Conservation (phyloP, 2,888 invertebrate genomes). For the Drosophila subsilvestris region DNA sequence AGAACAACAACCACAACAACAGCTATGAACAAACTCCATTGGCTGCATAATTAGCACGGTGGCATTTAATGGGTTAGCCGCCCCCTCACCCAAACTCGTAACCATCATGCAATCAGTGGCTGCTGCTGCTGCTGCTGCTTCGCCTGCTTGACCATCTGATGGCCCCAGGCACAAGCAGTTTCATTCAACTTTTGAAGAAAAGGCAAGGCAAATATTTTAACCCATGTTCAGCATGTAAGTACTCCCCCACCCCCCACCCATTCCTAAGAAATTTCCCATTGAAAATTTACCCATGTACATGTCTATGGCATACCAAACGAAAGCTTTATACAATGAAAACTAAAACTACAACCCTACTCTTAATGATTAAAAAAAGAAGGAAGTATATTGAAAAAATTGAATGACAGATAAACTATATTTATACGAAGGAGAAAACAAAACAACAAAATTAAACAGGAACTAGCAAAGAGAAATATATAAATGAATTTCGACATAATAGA, state of each 20-base stretch:
- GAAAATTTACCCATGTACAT: constrained; percentile 25
- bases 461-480: constrained; percentile 4
- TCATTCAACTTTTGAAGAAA: too few species aligned
- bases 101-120: background rate
- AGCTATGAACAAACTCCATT: background rate
- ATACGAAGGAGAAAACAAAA: constrained; percentile 35
- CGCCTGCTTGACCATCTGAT: too few species aligned
- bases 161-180: background rate
- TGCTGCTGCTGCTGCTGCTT: too few species aligned
- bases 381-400: constrained; percentile 16
- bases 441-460: constrained; percentile 1
- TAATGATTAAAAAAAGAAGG: constrained; percentile 3
- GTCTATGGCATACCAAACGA: constrained; percentile 57
- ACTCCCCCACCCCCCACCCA: background rate
- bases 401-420: constrained; percentile 49
- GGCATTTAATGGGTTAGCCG: too few species aligned
- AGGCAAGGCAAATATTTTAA: background rate
- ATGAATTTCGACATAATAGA: constrained; percentile 10
- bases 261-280: constrained; percentile 5
- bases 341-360: constrained; percentile 47
- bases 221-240: background rate
- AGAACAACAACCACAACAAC: background rate
- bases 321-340: constrained; percentile 71
- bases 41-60: too few species aligned
- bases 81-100: background rate